Percentiles rank a stretch among this genome's conserved stretches.
These are phyloP conservation scores for Cataglyphis cursor DNA, from an alignment of 2,888 invertebrate species.

Conservation along the genomic window DNA sequence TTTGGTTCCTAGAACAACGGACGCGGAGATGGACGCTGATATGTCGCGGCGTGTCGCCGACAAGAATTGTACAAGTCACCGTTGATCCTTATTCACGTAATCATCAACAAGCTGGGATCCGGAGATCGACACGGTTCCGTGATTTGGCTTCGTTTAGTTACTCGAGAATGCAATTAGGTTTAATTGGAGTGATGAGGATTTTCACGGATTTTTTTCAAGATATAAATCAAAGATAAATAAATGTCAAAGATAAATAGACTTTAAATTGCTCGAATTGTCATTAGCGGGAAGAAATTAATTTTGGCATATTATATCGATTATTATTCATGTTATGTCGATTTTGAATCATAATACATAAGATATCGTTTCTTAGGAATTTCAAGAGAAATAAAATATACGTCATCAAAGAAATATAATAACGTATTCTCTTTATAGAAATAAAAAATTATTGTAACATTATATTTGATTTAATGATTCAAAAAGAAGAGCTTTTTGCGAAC, in stretches of 20 bases:
- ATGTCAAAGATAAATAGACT: background rate
- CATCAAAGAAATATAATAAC: background rate
- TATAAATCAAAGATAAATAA: no score
- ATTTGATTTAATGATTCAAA: background rate
- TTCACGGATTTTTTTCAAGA: background rate
- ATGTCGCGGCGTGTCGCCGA: conserved; percentile 52
- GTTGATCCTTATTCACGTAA: background rate
- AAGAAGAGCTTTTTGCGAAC: no score
- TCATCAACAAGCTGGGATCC: background rate
- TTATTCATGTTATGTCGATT: background rate
- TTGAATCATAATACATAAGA: conserved; percentile 1
- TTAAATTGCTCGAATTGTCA: background rate
- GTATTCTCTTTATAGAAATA: background rate
- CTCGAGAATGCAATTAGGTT: background rate
- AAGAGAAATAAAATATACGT: background rate
- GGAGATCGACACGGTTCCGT: background rate
- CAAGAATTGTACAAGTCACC: background rate
- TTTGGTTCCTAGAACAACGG: conserved; percentile 53
- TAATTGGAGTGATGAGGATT: background rate
- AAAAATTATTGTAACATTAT: background rate
- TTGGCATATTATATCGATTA: no score
- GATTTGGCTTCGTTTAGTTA: background rate
- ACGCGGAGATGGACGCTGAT: conserved; percentile 39
- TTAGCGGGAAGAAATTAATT: background rate
- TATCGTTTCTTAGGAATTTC: background rate